Evolutionary conservation across 1,140 invertebrate genomes (phyloP), one percentile per base, ranked within the genome.

Genomic region (Danaus plexippus): DNA sequence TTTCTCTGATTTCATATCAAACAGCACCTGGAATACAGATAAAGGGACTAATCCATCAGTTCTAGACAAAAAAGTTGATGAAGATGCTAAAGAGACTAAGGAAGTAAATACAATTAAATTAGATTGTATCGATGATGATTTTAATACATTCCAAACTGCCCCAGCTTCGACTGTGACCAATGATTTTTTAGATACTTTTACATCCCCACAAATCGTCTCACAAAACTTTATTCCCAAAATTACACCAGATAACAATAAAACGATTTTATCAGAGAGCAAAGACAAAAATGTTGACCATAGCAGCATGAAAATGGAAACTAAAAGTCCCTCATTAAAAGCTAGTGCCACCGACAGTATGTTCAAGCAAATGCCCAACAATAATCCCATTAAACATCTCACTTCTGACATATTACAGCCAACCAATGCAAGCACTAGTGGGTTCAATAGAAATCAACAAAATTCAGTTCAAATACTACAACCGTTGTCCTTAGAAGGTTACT

Each of bases 391-490:
- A 46, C 61, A 18, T 41, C 43, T 54, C 13, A 58, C 49, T 18
- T 52, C 57, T 47, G 65, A 57, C 54, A 57, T 84, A 48, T 69
- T 84, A 49, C 75, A 80, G 66, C 80, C 72, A 10, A 60, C 69
- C 11, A 67, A 52, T 49, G 48, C 66, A 11, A 54, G 52, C n/a
- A 60, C 46, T 54, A 47, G 52, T 42, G 42, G 32, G 13, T 32
- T 45, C 9, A 45, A 12, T 53, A 48, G 66, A 43, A 63, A 51
- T 47, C 81, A 80, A 57, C 73, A 75, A 52, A 78, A 76, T 40
- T 66, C 71, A n/a, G 75, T 71, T 22, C 87, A 88, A 76, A 88
- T 88, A 59, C 64, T 88, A 54, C 83, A 88, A 61, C 87, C 87
- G 8, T 61, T 87, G 18, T 85, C 85, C 1, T 68, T 88, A 58